phyloP scores from a whole-genome alignment of 2,888 invertebrate species.

The Drepana falcataria region DNA sequence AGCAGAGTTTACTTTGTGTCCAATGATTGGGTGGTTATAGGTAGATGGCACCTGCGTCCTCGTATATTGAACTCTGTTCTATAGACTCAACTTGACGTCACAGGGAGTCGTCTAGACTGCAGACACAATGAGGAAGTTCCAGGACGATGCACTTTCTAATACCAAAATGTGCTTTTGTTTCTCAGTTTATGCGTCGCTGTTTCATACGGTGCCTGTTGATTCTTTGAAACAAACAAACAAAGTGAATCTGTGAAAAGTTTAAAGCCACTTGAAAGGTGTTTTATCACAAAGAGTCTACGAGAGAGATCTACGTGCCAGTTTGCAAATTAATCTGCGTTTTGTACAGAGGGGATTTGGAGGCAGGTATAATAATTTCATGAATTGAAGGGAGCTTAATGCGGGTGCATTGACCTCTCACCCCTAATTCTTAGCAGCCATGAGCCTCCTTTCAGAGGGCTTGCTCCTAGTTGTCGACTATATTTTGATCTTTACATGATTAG shows the following conservation, averaged over 20 bases:
- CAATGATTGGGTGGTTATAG: no score
- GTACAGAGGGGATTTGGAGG: conserved; percentile 22
- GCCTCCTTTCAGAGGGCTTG: conserved; percentile 29
- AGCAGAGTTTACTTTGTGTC: no score
- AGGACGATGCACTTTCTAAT: conserved; percentile 37
- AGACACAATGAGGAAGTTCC: conserved; percentile 43
- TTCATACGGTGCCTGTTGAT: not conserved
- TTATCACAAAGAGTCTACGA: not conserved
- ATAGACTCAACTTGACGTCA: conserved; percentile 36
- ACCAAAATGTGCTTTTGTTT: conserved; percentile 6
- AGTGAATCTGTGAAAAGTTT: not conserved
- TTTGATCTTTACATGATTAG: conserved; percentile 14
- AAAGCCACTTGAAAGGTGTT: conserved; percentile 1
- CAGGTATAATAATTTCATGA: conserved; percentile 46
- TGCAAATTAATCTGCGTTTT: conserved; percentile 20
- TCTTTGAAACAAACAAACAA: no score
- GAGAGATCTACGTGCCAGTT: conserved; percentile 5
- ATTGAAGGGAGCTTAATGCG: conserved; percentile 41
- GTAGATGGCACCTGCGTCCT: conserved; percentile 4
- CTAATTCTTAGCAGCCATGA: conserved; percentile 50
- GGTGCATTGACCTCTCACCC: conserved; percentile 66
- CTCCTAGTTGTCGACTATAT: conserved; percentile 33
- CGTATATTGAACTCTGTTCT: conserved; percentile 28
- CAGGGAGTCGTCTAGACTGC: conserved; percentile 49
- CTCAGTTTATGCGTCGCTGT: not conserved